These are phyloP conservation scores for Phalacrocorax pelagicus DNA, from an alignment of 2,113 vertebrate species.

Conservation along the genomic window DNA sequence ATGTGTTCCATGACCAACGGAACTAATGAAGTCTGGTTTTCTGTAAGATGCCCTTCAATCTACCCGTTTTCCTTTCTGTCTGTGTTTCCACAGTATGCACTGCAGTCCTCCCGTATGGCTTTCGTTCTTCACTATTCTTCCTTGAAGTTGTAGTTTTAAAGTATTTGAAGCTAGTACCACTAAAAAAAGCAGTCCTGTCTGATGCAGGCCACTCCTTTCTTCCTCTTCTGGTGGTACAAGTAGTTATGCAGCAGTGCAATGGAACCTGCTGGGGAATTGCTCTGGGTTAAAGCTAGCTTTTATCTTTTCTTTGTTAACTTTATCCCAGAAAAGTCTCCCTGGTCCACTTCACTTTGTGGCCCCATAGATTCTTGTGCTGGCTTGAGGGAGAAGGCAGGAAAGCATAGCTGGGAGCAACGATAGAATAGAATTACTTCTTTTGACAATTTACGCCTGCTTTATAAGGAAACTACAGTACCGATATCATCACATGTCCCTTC, in stretches of 20 bases:
- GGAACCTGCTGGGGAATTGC: neutral
- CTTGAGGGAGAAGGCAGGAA: neutral
- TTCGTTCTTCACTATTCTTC: neutral
- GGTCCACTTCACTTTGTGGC: neutral
- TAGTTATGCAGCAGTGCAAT: neutral
- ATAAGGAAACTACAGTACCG: neutral
- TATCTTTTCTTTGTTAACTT: neutral
- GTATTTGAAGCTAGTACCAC: neutral
- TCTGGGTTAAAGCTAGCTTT: neutral
- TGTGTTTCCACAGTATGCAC: neutral
- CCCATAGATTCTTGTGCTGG: neutral
- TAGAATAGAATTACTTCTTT: neutral
- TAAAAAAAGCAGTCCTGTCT: neutral
- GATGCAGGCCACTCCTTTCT: too few relatives aligned
- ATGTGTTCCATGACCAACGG: neutral
- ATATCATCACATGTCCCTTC: neutral
- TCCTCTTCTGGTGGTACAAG: neutral
- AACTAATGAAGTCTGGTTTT: neutral
- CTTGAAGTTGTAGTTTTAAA: neutral
- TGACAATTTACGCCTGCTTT: neutral
- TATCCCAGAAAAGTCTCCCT: neutral
- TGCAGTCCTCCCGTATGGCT: accelerated
- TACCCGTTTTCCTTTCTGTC: neutral
- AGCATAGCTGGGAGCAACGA: neutral
- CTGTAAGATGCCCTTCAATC: neutral